Evolutionary conservation across 1,140 invertebrate genomes (phyloP), one percentile per base, ranked within the genome.

Genomic region (Cotesia glomerata): DNA sequence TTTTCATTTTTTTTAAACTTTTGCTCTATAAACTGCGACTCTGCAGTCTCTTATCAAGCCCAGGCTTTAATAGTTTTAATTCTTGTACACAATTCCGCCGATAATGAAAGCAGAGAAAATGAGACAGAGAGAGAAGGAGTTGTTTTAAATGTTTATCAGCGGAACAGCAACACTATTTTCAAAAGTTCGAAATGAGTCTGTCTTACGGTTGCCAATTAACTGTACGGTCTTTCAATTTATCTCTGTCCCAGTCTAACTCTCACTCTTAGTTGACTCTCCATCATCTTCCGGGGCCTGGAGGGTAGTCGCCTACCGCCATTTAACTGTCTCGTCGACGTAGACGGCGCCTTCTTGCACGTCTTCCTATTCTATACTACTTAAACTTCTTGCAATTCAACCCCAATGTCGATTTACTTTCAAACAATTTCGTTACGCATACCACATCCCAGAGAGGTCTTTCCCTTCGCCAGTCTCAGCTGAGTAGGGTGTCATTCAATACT

Each of bases 371-470:
- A 14, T 54, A 54, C 16, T 18, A 58, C 14, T 58, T 58, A 9
- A 58, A 26, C 16, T 26, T 26, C 56, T 58, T 45, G 39, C 39
- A 45, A 45, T 45, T 45, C 56, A 58, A 54, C 52, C 13, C n/a
- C 13, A 54, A 14, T 14, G n/a, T 16, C 56, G 56, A 58, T 58
- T 58, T 58, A 58, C 56, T 58, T 58, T 58, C 26, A 58, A 58
- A 58, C 56, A 58, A 58, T 18, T 58, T 18, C 56, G 56, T 58
- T 58, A 58, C 56, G 56, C 56, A 26, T 58, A 18, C 56, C 14
- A 45, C 39, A 45, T 45, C 39, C 11, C 7, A 7, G 11, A 1
- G 1, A 26, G 3, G 26, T 26, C 26, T 26, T 26, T 26, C 26
- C 26, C 26, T 26, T 26, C 1, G 39, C 11, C 2, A 11, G 7